Evolutionary conservation across 2,797 vertebrate species (phyloP), one percentile per base, ranked within the genome.

Genomic region (Hemitrygon akajei): DNA sequence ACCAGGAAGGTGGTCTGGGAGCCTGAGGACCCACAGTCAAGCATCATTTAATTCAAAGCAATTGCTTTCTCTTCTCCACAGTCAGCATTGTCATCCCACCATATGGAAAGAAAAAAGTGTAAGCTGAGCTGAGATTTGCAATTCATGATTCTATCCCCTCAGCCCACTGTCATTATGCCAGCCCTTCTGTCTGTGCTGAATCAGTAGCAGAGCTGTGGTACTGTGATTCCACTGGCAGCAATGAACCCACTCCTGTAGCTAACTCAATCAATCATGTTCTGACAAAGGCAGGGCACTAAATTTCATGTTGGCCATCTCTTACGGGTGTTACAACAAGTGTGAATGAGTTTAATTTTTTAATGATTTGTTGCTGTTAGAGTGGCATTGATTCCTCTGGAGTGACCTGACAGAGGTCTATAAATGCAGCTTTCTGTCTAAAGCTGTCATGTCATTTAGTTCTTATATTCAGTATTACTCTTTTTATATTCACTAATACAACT

Each of bases 141-240:
- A 93, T 93, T 93, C 71, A 93, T 93, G 69, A 93, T 75, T 76
- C 14, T 76, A 40, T 18, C 89, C 58, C 66, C n/a, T 91, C 89
- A 73, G 66, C 66, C 71, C 66, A 93, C 25, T 93, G 25, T 73
- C 91, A 58, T 27, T 76, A 56, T 47, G 37, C 40, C 71, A 76
- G 37, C 69, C 66, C 34, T 93, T 93, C 91, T 93, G 91, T 92
- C 40, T 75, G 40, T 93, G 71, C 40, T 76, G 91, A 76, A 93
- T 27, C 91, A 75, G 37, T 92, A 47, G 56, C 91, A 76, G 91
- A 93, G 71, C 71, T 75, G 40, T 47, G 71, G 56, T 22, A 40
- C 47, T 58, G 22, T 73, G 40, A 56, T 58, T 56, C 76, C 56
- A 11, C 22, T 75, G 69, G n/a, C 66, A 47, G 11, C 10, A 66